Evolutionary conservation across 2,797 vertebrate genomes (phyloP).

Genomic region (Pseudochirops cupreus): DNA sequence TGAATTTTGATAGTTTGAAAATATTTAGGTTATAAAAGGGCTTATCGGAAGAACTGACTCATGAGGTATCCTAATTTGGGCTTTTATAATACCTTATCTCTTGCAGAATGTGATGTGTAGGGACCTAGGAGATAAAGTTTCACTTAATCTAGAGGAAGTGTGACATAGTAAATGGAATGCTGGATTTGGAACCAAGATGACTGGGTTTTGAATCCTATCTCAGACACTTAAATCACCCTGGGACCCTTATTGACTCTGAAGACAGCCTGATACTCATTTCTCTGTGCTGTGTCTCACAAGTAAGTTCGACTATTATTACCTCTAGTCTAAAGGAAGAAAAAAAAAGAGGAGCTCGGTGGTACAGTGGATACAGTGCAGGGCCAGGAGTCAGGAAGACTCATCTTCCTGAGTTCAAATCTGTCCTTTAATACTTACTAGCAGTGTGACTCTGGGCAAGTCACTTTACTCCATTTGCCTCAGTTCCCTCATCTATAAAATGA

Average conservation of each 20-base stretch:
- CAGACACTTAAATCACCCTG: no score
- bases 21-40: not conserved
- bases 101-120: not conserved
- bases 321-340: not conserved
- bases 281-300: not conserved
- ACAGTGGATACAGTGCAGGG: not conserved
- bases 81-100: not conserved
- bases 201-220: not conserved
- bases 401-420: not conserved
- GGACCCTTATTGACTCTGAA: not conserved
- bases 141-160: not conserved
- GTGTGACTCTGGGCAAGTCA: not conserved
- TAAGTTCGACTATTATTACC: not conserved
- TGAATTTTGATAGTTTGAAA: not conserved
- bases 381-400: not conserved
- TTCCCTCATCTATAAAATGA: not conserved
- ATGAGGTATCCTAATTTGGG: not conserved
- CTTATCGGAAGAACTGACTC: not conserved
- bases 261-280: not conserved
- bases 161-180: not conserved
- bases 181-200: not conserved
- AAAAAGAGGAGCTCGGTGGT: not conserved
- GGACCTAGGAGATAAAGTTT: not conserved
- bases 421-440: not conserved
- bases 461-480: not conserved